Conservation (phyloP, 1,140 invertebrate genomes). For the Pseudomyrmex concolor region DNA sequence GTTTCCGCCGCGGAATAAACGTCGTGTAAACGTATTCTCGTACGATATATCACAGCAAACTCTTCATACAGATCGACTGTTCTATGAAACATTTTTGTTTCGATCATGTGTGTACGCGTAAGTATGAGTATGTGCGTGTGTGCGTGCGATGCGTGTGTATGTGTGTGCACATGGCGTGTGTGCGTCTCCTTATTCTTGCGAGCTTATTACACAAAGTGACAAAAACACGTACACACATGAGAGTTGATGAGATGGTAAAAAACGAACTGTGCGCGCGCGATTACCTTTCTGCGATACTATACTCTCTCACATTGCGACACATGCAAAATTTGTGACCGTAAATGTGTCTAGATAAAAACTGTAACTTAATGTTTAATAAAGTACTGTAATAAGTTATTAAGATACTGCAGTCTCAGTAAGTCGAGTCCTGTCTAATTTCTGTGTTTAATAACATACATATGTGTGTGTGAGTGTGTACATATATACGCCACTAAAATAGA, state of each 20-base stretch:
- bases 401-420: constrained; percentile 55
- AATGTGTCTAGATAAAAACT: constrained; percentile 77
- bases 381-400: constrained; percentile 82
- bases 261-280: constrained; percentile 9
- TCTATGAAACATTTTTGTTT: too few species aligned
- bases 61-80: background rate
- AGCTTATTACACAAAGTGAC: too few species aligned
- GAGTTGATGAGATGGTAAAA: background rate
- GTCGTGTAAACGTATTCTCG: background rate
- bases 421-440: constrained; percentile 30
- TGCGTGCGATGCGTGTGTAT: too few species aligned
- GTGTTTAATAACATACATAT: background rate
- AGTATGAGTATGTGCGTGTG: too few species aligned
- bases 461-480: background rate
- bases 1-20: background rate
- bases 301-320: constrained; percentile 31
- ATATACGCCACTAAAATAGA: too few species aligned
- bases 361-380: constrained; percentile 80
- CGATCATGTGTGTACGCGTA: too few species aligned
- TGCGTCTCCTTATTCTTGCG: too few species aligned
- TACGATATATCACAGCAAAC: constrained; percentile 1
- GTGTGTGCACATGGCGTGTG: too few species aligned
- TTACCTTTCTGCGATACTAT: constrained; percentile 19
- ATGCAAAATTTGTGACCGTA: constrained; percentile 55
- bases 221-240: background rate